These are phyloP conservation scores for Clarias batrachus DNA, from an alignment of 2,113 vertebrate genomes.

Conservation along the genomic window DNA sequence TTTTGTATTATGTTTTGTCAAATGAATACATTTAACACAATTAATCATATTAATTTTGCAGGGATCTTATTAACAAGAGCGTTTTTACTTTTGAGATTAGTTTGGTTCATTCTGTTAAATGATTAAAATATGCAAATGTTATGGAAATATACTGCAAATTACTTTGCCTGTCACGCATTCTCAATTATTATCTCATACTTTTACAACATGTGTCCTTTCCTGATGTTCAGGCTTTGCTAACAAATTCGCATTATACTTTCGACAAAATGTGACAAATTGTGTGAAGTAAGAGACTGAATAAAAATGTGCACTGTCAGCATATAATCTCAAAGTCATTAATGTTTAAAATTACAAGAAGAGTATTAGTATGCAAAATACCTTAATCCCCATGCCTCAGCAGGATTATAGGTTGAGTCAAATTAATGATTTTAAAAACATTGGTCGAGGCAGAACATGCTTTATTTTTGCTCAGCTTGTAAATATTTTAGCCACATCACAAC, in stretches of 20 bases:
- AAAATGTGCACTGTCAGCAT: slow-evolving; percentile 57
- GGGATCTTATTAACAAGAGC: background rate
- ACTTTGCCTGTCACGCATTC: background rate
- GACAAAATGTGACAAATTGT: slow-evolving; percentile 20
- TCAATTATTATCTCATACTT: background rate
- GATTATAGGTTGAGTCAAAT: slow-evolving; percentile 56
- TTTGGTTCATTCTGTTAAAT: background rate
- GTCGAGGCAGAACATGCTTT: slow-evolving; percentile 53
- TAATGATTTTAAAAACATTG: slow-evolving; percentile 46
- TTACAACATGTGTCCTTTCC: background rate
- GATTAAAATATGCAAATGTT: background rate
- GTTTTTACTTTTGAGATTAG: background rate
- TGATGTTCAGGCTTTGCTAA: background rate
- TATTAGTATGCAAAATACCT: slow-evolving; percentile 58
- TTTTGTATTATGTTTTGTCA: background rate
- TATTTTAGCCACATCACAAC: slow-evolving; percentile 31
- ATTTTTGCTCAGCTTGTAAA: slow-evolving; percentile 42
- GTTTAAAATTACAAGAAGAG: slow-evolving; percentile 55
- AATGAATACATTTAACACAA: background rate
- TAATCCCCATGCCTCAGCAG: slow-evolving; percentile 56
- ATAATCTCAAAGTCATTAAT: slow-evolving; percentile 57
- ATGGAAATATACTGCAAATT: background rate
- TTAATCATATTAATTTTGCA: background rate
- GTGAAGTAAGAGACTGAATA: slow-evolving; percentile 23
- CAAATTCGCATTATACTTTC: slow-evolving; percentile 10